phyloP scores from a whole-genome alignment of 2,888 invertebrate genomes.

The Mystacides longicornis region DNA sequence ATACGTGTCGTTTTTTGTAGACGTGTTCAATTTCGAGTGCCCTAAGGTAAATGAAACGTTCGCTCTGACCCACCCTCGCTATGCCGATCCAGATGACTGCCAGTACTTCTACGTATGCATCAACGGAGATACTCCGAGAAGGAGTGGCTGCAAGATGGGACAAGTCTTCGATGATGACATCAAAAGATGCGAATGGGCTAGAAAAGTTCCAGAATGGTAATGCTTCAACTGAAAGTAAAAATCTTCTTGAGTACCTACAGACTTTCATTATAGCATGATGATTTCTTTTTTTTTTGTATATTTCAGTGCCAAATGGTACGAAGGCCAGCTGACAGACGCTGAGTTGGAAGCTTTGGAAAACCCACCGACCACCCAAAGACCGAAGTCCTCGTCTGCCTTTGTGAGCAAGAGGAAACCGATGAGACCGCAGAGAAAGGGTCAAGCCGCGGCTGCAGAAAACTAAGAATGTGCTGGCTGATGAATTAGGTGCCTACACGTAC shows the following conservation, averaged over 20 bases:
- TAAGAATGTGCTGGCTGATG: too few relatives aligned
- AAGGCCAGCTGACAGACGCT: constrained; percentile 72
- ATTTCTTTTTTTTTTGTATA: constrained; percentile 16
- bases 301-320: constrained; percentile 84
- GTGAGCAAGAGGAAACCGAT: constrained; percentile 44
- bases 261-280: too few relatives aligned
- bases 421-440: constrained; percentile 35
- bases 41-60: constrained; percentile 67
- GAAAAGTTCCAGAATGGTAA: constrained; percentile 85
- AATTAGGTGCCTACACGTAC: too few relatives aligned
- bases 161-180: constrained; percentile 80
- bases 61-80: constrained; percentile 74
- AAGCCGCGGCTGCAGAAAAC: background rate
- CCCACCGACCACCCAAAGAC: constrained; percentile 61
- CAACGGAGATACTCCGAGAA: constrained; percentile 74
- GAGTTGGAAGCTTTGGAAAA: constrained; percentile 73
- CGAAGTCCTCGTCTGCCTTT: constrained; percentile 40
- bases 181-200: constrained; percentile 78
- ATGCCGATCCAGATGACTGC: constrained; percentile 81
- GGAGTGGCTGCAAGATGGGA: constrained; percentile 82
- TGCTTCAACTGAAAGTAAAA: constrained; percentile 24
- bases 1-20: constrained; percentile 40
- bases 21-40: constrained; percentile 77
- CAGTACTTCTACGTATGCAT: constrained; percentile 91
- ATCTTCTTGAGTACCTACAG: background rate